Percentiles rank a stretch among this genome's conserved stretches.
Conservation (phyloP, 2,888 invertebrate species). For the Lymantria dispar region DNA sequence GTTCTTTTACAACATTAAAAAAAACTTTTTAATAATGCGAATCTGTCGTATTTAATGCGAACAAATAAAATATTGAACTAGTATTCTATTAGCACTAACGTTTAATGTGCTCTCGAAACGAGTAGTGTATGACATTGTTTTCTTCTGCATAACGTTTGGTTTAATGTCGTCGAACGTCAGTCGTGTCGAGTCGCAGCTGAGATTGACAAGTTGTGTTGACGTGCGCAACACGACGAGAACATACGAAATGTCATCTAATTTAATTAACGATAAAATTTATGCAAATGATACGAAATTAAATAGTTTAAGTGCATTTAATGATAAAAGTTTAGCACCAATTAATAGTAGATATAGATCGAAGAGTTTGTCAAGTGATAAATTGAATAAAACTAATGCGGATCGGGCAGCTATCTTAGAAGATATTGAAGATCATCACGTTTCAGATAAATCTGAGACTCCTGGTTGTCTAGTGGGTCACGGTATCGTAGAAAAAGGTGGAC, state of each 20-base stretch:
- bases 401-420: constrained; percentile 73
- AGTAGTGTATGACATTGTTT: constrained; percentile 60
- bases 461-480: constrained; percentile 65
- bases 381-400: constrained; percentile 70
- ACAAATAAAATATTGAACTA: constrained; percentile 34
- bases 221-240: constrained; percentile 49
- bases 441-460: constrained; percentile 69
- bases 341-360: constrained; percentile 69
- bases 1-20: constrained; percentile 50
- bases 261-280: constrained; percentile 68
- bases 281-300: constrained; percentile 66
- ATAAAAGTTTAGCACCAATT: constrained; percentile 65
- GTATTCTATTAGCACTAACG: constrained; percentile 31
- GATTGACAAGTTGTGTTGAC: constrained; percentile 61
- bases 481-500: constrained; percentile 53
- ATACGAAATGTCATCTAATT: constrained; percentile 71
- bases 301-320: constrained; percentile 65
- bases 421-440: constrained; percentile 66
- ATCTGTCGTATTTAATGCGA: constrained; percentile 30
- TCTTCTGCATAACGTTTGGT: constrained; percentile 63
- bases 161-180: constrained; percentile 52
- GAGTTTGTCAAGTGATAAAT: constrained; percentile 78
- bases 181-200: constrained; percentile 58
- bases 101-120: constrained; percentile 42
- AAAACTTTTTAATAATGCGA: constrained; percentile 30